Percentiles rank a stretch among this genome's conserved stretches.
Evolutionary conservation across 2,113 vertebrate species (phyloP).

Genomic region (Zosterops borbonicus): DNA sequence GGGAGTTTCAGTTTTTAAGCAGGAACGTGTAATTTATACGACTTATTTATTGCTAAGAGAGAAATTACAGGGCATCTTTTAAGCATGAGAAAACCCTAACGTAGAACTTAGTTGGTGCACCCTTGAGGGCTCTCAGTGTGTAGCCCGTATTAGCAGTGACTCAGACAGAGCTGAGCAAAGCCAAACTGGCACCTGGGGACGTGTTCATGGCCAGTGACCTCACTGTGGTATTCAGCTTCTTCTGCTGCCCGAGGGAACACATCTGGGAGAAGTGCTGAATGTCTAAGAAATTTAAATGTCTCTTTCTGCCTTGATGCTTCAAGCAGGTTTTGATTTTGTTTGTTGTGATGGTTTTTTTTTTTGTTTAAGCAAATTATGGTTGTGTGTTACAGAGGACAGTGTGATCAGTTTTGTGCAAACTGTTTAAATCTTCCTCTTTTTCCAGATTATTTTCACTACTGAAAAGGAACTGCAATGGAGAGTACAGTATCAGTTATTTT

Average conservation of each 20-base stretch:
- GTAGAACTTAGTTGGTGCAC: too few relatives aligned
- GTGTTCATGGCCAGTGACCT: not conserved
- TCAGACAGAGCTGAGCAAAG: not conserved
- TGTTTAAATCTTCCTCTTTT: not conserved
- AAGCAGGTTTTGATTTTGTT: not conserved
- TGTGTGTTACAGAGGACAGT: accelerated
- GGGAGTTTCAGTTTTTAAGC: not conserved
- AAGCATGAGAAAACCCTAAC: not conserved
- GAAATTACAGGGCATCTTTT: not conserved
- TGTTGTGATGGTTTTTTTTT: not conserved
- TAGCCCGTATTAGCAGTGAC: not conserved
- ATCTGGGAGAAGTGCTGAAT: not conserved
- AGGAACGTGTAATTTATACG: not conserved
- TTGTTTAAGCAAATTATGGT: not conserved
- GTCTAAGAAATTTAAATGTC: not conserved
- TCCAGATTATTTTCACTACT: not conserved
- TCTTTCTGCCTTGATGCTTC: not conserved
- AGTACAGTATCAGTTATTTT: conserved; percentile 2
- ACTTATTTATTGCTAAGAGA: not conserved
- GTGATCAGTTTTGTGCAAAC: not conserved
- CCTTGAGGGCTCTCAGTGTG: not conserved
- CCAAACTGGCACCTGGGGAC: not conserved
- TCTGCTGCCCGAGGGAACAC: not conserved
- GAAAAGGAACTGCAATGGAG: conserved; percentile 66
- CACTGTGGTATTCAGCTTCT: not conserved